phyloP scores from a whole-genome alignment of 2,797 vertebrate genomes.

The Lates japonicus region DNA sequence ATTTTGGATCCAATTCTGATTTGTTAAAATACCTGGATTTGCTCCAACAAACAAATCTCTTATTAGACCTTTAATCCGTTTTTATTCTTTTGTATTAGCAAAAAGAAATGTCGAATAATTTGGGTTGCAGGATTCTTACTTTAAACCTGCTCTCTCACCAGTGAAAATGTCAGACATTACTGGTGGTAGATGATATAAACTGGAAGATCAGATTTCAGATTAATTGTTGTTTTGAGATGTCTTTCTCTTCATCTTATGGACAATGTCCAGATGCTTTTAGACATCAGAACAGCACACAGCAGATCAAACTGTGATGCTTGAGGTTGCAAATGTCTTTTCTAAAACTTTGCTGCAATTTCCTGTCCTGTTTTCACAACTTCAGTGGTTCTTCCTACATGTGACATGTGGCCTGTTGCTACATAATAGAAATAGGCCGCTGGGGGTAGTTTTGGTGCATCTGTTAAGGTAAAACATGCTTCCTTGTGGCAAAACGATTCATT shows the following conservation, averaged over 20 bases:
- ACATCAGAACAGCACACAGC: slow-evolving; percentile 24
- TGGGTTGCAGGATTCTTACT: background rate
- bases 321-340: slow-evolving; percentile 66
- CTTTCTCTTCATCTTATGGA: background rate
- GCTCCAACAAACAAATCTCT: background rate
- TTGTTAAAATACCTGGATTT: background rate
- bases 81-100: background rate
- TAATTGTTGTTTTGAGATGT: background rate
- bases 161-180: slow-evolving; percentile 8
- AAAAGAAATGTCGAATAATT: slow-evolving; percentile 1
- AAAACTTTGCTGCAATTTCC: slow-evolving; percentile 84
- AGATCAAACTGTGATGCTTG: slow-evolving; percentile 36
- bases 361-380: slow-evolving; percentile 87
- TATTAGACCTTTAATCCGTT: background rate
- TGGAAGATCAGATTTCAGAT: background rate
- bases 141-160: background rate
- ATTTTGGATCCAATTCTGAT: background rate
- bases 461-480: slow-evolving; percentile 29
- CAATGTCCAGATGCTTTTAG: slow-evolving; percentile 17
- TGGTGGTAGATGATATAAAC: slow-evolving; percentile 5
- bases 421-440: slow-evolving; percentile 69
- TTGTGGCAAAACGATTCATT: slow-evolving; percentile 25
- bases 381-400: slow-evolving; percentile 78
- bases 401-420: slow-evolving; percentile 83
- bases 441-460: slow-evolving; percentile 62